Base-by-base conservation (phyloP, 2,113 vertebrate species). In the Archocentrus centrarchus region DNA sequence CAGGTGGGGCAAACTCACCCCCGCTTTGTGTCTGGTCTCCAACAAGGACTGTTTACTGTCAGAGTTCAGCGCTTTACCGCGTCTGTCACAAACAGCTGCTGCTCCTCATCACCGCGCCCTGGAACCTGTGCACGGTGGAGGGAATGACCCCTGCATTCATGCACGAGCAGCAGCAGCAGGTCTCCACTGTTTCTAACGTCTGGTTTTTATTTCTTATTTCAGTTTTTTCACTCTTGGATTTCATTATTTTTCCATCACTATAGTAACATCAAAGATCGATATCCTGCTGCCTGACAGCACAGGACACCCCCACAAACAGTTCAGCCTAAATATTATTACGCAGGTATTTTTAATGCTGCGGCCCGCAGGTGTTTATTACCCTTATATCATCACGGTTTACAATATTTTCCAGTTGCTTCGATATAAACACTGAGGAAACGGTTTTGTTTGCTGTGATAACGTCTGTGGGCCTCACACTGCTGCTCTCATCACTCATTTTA, bases 61-160 rank as follows among this genome's bases (percentile, higher is more conserved):
- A 2, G 3, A 53, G 24, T 32, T 14, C 1, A 53, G 27, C 0
- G 44, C 53, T 73, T 0, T 0, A 32, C 50, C 30, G 20, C 3
- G 0, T 32, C 66, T 53, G 6, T 32, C 32, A n/a, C 13, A n/a
- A 73, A 20, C 7, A 5, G 44, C 66, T 32, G 44, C 44, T 7
- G 17, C 27, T 27, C 27, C 27, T 27, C 37, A 22, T 20, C 39
- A 41, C 15, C 15, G 6, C 1, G 32, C 32, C 4, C 1, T 27
- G 1, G 11, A 18, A 15, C 22, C 22, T 27, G 22, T 32, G 66
- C 44, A 0, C 15, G 44, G 64, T 11, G 1, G 3, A 50, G 64
- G 1, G 44, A 5, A 47, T 47, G 3, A 14, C 1, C 44, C 44
- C 7, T 47, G 44, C 30, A 30, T 4, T 4, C 30, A 30, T 30